A percentile compares a stretch with the other conserved stretches of the same genome.
phyloP scores from a whole-genome alignment of 2,113 vertebrate species.

The Agapornis roseicollis region DNA sequence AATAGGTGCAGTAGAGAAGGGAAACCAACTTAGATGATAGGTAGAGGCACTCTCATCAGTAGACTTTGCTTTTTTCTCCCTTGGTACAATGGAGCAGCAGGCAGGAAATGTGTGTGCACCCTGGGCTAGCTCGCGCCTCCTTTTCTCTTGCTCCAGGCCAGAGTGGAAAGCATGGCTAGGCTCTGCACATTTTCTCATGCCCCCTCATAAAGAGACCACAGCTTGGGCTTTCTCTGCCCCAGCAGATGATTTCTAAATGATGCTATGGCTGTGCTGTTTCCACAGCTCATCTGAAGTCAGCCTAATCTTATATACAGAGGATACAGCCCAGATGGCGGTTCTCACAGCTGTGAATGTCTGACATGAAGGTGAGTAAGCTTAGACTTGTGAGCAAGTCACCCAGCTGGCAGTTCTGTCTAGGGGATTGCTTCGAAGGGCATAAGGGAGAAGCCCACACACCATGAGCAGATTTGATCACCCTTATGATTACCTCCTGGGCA shows the following conservation, averaged over 20 bases:
- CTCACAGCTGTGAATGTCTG: neutral
- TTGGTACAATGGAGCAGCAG: neutral
- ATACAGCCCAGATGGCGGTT: neutral
- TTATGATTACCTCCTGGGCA: slow-evolving; percentile 5
- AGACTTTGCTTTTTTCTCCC: neutral
- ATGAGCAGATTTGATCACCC: slow-evolving; percentile 25
- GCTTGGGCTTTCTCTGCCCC: fast-evolving
- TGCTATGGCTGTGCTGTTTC: neutral
- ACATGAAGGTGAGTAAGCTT: slow-evolving; percentile 16
- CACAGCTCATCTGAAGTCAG: slow-evolving; percentile 29
- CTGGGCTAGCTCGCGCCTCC: neutral
- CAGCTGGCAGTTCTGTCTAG: slow-evolving; percentile 25
- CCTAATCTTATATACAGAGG: neutral
- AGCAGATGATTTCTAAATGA: neutral
- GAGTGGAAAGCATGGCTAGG: neutral
- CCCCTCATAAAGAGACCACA: neutral
- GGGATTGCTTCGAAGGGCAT: neutral
- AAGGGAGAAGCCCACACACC: slow-evolving; percentile 43
- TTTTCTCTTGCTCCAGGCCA: neutral
- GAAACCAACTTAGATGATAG: neutral
- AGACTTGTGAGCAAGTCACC: slow-evolving; percentile 10
- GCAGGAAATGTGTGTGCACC: fast-evolving
- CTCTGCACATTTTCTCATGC: neutral
- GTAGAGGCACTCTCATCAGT: neutral
- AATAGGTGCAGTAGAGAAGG: neutral